phyloP scores from a whole-genome alignment of 2,113 vertebrate genomes.

The Micronisus gabar region DNA sequence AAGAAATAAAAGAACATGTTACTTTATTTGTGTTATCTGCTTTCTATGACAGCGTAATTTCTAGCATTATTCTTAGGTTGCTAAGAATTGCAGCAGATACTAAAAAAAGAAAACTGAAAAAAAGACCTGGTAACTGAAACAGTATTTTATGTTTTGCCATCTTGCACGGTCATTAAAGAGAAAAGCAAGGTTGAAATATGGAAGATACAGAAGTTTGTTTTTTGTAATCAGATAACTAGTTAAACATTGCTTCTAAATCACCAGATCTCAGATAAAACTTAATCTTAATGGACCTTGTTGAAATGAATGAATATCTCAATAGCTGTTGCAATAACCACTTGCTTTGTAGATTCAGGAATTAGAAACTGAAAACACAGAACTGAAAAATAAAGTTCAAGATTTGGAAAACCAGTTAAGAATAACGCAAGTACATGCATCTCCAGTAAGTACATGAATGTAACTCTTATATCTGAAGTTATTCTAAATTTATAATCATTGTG shows the following conservation, averaged over 20 bases:
- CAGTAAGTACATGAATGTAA: constrained; percentile 78
- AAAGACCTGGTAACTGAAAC: background rate
- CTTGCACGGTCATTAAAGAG: background rate
- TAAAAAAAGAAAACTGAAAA: background rate
- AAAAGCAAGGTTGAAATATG: background rate
- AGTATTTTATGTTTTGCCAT: background rate
- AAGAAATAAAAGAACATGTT: background rate
- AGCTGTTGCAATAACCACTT: constrained; percentile 39
- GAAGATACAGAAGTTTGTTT: background rate
- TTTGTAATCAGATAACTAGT: background rate
- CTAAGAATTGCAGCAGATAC: background rate
- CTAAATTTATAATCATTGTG: background rate
- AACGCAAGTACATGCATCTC: constrained; percentile 77
- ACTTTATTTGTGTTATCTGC: background rate
- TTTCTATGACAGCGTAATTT: background rate
- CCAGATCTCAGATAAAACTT: background rate
- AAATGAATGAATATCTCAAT: background rate
- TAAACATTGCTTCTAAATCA: background rate
- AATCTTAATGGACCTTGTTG: background rate
- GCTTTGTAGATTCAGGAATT: constrained; percentile 94
- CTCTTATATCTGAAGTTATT: background rate
- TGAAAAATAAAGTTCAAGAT: constrained; percentile 93
- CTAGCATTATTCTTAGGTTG: background rate
- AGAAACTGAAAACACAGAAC: constrained; percentile 92
- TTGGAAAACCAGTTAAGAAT: constrained; percentile 91